Evolutionary conservation across 2,113 vertebrate genomes (phyloP), one percentile per base, ranked within the genome.

Genomic region (Conger conger): DNA sequence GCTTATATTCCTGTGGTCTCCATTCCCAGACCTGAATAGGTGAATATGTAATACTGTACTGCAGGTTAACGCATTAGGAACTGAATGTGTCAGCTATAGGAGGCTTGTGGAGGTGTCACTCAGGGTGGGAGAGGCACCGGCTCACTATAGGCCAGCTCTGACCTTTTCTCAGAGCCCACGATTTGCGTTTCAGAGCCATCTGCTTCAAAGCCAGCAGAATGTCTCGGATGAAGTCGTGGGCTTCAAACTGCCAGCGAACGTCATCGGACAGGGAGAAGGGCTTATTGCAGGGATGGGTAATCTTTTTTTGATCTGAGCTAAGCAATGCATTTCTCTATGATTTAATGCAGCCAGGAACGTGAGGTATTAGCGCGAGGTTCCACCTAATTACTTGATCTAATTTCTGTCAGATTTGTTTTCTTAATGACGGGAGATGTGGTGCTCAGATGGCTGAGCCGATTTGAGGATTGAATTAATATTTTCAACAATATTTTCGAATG

Each of bases 101-200:
- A 73, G 27, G 27, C n/a, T n/a, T 30, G 68, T n/a, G 68, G 27
- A n/a, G 27, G n/a, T 73, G 5, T 11, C 68, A 73, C n/a, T 73
- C 9, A 2, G 23, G 27, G 20, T 27, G 23, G 57, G 18, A 63
- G 57, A 63, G 20, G 82, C 86, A 6, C 86, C 33, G 57, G 4
- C 15, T 84, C 23, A 40, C 81, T 84, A 45, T 9, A 83, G 50
- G 76, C 60, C 63, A 78, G 85, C 80, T 0, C 76, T 73, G 4
- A 11, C 79, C 87, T 89, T 89, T 88, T 91, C 91, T 77, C 50
- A 23, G 40, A 57, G 53, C 80, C 84, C 85, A 85, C 88, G 84
- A 85, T 92, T 93, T 92, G 85, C 90, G 91, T 94, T 91, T 88
- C 87, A 88, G 40, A 85, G 76, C 83, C 85, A 86, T 85, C 89